Evolutionary conservation across 1,140 invertebrate species (phyloP).

Genomic region (Nebria ingens): DNA sequence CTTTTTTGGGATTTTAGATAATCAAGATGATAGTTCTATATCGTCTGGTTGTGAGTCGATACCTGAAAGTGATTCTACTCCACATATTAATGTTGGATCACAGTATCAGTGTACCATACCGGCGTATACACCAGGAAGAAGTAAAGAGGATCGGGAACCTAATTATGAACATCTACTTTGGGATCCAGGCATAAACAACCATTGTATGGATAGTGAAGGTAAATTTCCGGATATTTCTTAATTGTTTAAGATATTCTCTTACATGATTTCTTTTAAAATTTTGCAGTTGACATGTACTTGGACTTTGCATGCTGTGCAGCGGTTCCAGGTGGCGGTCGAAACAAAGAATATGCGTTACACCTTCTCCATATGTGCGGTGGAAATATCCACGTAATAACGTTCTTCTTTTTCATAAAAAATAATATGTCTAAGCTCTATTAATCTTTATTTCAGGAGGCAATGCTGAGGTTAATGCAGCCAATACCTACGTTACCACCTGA

Average conservation of each 20-base stretch:
- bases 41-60: constrained; percentile 25
- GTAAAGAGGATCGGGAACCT: constrained; percentile 32
- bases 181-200: constrained; percentile 68
- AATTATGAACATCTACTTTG: constrained; percentile 67
- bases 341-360: constrained; percentile 90
- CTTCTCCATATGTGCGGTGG: constrained; percentile 77
- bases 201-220: constrained; percentile 66
- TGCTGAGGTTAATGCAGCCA: constrained; percentile 64
- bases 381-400: constrained; percentile 63
- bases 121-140: constrained; percentile 23
- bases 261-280: background rate
- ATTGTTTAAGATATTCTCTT: constrained; percentile 3
- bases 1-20: constrained; percentile 5
- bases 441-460: constrained; percentile 52
- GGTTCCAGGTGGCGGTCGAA: constrained; percentile 79
- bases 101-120: constrained; percentile 77
- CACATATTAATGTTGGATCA: constrained; percentile 82
- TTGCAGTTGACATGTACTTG: constrained; percentile 71
- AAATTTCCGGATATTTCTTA: constrained; percentile 20
- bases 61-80: constrained; percentile 41
- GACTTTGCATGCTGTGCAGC: constrained; percentile 88
- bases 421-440: background rate
- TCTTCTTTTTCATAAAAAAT: background rate
- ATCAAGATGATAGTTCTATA: constrained; percentile 6
- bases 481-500: constrained; percentile 60